A percentile compares a stretch with the other conserved stretches of the same genome.
These are phyloP conservation scores for Sphenodon punctatus DNA, from an alignment of 2,797 vertebrate species.

Conservation along the genomic window DNA sequence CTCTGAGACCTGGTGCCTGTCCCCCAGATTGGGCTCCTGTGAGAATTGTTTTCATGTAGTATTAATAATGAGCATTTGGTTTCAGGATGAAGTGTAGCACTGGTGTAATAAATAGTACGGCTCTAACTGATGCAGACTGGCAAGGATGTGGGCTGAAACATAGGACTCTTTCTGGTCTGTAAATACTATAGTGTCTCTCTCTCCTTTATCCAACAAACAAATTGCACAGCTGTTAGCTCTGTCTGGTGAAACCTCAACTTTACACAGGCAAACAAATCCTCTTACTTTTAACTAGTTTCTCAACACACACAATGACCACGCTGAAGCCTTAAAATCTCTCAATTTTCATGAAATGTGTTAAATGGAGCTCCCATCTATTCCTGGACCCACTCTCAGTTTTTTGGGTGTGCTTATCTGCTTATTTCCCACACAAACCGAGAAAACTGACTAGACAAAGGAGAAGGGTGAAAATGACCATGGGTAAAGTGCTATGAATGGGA, in stretches of 20 bases:
- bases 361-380: background rate
- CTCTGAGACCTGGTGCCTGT: no score
- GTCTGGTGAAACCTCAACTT: background rate
- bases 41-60: background rate
- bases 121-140: background rate
- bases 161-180: background rate
- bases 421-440: rapidly evolving
- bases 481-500: background rate
- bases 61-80: background rate
- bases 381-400: background rate
- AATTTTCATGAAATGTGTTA: background rate
- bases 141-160: background rate
- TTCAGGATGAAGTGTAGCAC: background rate
- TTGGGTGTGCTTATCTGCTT: no score
- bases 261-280: background rate
- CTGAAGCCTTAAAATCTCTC: background rate
- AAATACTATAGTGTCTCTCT: background rate
- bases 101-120: background rate
- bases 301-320: background rate
- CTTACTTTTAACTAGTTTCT: background rate
- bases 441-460: background rate
- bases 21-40: background rate
- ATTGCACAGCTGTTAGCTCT: background rate
- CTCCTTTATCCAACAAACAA: background rate
- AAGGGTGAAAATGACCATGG: background rate